Base-by-base conservation (phyloP, 2,888 invertebrate species). In the Fissipunctia ypsillon region DNA sequence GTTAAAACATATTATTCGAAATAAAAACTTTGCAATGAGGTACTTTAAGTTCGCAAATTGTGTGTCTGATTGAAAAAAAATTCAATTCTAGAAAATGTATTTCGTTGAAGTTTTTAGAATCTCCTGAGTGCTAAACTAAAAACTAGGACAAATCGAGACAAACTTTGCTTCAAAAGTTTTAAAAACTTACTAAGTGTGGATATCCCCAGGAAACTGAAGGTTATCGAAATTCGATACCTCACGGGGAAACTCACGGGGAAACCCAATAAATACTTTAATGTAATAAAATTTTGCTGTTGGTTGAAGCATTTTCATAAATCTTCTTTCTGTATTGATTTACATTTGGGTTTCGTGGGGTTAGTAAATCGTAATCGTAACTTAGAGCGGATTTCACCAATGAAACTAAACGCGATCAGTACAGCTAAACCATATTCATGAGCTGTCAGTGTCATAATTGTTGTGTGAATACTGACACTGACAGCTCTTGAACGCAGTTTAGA, bases 301-400 rank as follows among this genome's bases (percentile, higher is more conserved):
- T 12, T 48, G 52, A 48, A 69, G 57, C 25, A 19, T 52, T 52
- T 31, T 61, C 43, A 69, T 69, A 63, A 75, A 79, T 80, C 52
- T 43, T 43, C 5, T 14, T 43, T 43, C 54, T 35, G 1, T 60
- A 35, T 56, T 65, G 43, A 80, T 66, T 66, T 69, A 73, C 48
- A 28, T 22, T 43, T 14, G 22, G 65, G 50, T 52, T n/a, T 59
- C 19, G n/a, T 28, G 6, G 35, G 16, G 12, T 6, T 1, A 5
- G 28, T 45, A 35, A n/a, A 35, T 3, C 35, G 35, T 2, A 35
- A 35, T 35, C 35, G 35, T 35, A 4, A 35, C 6, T 35, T n/a
- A n/a, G n/a, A n/a, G n/a, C n/a, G n/a, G n/a, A n/a, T n/a, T n/a
- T n/a, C n/a, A n/a, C n/a, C n/a, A n/a, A n/a, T n/a, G n/a, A n/a